Evolutionary conservation across 2,113 vertebrate genomes (phyloP).

Genomic region (Ochotona princeps): DNA sequence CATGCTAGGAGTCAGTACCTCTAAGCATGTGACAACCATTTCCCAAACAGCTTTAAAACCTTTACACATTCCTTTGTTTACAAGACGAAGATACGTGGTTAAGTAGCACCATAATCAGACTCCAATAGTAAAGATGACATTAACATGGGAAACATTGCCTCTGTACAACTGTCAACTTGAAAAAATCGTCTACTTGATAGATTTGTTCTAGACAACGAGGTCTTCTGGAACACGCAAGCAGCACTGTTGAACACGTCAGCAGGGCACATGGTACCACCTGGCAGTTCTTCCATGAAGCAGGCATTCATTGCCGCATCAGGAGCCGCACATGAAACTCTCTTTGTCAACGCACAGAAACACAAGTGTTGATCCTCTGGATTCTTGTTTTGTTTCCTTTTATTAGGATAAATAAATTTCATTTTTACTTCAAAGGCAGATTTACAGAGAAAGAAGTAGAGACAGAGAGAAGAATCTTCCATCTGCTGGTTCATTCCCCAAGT

Average conservation of each 20-base stretch:
- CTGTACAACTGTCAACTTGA: neutral
- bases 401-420: too few relatives aligned
- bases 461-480: too few relatives aligned
- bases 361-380: neutral
- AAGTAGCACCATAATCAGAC: neutral
- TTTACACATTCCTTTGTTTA: neutral
- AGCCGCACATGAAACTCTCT: neutral
- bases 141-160: neutral
- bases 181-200: neutral
- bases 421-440: too few relatives aligned
- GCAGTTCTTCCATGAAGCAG: constrained; percentile 46
- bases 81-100: neutral
- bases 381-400: neutral
- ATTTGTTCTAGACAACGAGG: neutral
- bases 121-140: neutral
- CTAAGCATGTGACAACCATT: neutral
- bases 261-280: neutral
- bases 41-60: neutral
- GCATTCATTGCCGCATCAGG: neutral
- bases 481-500: too few relatives aligned
- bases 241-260: neutral
- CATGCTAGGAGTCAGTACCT: neutral
- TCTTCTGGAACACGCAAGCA: neutral
- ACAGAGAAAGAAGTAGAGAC: too few relatives aligned
- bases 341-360: neutral